phyloP scores from a whole-genome alignment of 2,888 invertebrate species.

The Prosopocoilus inquinatus region DNA sequence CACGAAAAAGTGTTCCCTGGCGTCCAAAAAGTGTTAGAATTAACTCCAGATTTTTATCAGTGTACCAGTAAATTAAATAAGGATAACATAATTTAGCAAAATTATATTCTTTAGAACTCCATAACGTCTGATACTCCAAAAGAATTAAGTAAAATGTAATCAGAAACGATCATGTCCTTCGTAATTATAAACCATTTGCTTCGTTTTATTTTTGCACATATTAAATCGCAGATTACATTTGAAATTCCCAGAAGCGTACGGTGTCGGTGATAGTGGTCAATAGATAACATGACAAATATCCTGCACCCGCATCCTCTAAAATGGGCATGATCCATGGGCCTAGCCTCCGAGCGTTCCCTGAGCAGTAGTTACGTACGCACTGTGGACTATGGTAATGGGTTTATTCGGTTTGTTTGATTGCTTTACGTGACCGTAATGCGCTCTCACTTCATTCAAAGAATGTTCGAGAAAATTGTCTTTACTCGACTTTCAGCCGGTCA shows the following conservation, averaged over 20 bases:
- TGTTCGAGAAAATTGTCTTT: not conserved
- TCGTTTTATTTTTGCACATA: no score
- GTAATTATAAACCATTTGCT: no score
- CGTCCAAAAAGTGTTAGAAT: no score
- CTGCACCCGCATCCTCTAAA: constrained; percentile 31
- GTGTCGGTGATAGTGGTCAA: constrained; percentile 30
- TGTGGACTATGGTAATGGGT: constrained; percentile 27
- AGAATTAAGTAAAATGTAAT: no score
- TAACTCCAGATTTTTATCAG: no score
- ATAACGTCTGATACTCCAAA: no score
- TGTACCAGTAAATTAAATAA: no score
- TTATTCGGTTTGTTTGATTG: constrained; percentile 29
- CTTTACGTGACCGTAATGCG: constrained; percentile 25
- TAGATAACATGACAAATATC: constrained; percentile 36
- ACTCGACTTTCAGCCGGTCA: no score
- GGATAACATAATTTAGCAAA: no score
- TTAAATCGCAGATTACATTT: constrained; percentile 15
- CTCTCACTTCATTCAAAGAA: not conserved
- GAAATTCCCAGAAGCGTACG: constrained; percentile 29
- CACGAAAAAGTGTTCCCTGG: no score
- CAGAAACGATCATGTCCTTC: no score
- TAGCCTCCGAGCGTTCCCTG: constrained; percentile 22
- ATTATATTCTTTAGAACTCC: no score
- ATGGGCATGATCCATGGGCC: constrained; percentile 30
- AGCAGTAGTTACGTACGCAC: constrained; percentile 28